These are phyloP conservation scores for Puma concolor DNA, from an alignment of 2,113 vertebrate species.

Conservation along the genomic window DNA sequence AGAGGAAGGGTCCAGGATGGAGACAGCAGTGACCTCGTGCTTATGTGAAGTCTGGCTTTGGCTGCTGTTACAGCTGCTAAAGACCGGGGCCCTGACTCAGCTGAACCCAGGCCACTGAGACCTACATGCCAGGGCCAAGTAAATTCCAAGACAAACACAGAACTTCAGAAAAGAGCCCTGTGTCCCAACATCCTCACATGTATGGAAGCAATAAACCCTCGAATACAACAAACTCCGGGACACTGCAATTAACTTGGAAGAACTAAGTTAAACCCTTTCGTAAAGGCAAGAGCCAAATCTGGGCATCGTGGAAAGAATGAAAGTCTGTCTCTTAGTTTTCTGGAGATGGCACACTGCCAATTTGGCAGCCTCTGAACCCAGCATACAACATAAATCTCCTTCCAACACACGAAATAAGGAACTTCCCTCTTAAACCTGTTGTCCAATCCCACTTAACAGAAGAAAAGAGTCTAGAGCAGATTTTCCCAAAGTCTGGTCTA, in stretches of 20 bases:
- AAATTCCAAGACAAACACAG: slow-evolving; percentile 58
- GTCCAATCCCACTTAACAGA: not conserved
- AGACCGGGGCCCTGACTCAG: slow-evolving; percentile 53
- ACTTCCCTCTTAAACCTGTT: slow-evolving; percentile 48
- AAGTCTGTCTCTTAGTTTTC: slow-evolving; percentile 40
- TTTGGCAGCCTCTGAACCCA: slow-evolving; percentile 25
- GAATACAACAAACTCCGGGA: not conserved
- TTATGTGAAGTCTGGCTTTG: slow-evolving; percentile 12
- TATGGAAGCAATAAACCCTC: not conserved
- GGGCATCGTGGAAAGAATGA: not conserved
- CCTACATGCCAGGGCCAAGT: slow-evolving; percentile 23
- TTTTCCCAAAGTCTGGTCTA: not conserved
- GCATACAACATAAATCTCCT: slow-evolving; percentile 23
- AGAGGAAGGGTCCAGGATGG: slow-evolving; percentile 47
- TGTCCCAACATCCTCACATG: not conserved
- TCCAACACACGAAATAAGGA: slow-evolving; percentile 4
- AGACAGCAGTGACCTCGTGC: not conserved
- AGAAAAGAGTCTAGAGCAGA: slow-evolving; percentile 28
- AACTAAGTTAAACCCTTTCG: slow-evolving; percentile 30
- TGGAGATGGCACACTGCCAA: slow-evolving; percentile 29
- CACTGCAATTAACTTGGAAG: not conserved
- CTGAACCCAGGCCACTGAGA: slow-evolving; percentile 48
- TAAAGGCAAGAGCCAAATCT: slow-evolving; percentile 51
- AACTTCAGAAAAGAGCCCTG: slow-evolving; percentile 14
- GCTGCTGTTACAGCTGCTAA: not conserved